phyloP scores from a whole-genome alignment of 2,888 invertebrate species.

The Tiliacea aurago region DNA sequence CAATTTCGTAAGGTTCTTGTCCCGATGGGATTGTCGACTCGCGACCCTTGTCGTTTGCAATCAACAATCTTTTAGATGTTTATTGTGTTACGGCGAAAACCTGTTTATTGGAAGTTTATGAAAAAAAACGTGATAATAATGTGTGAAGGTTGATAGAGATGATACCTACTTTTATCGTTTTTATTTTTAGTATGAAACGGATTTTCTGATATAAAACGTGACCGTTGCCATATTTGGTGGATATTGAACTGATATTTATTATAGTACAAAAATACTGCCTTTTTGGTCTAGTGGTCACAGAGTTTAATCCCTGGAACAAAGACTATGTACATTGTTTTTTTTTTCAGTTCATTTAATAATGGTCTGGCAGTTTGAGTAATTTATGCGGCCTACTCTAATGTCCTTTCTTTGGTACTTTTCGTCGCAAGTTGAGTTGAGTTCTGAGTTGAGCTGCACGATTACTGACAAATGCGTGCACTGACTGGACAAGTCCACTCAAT shows the following conservation, averaged over 20 bases:
- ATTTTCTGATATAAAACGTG: background rate
- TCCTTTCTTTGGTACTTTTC: no score
- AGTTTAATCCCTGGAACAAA: background rate
- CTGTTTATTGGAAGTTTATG: slow-evolving; percentile 26
- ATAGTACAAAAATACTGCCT: background rate
- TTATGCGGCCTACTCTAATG: no score
- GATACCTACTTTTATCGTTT: background rate
- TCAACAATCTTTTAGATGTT: slow-evolving; percentile 51
- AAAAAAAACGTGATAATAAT: background rate
- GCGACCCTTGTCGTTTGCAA: slow-evolving; percentile 38
- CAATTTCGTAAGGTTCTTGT: slow-evolving; percentile 19
- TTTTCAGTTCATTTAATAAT: no score
- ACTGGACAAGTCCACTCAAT: no score
- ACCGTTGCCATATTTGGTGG: background rate
- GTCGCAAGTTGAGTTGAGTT: no score
- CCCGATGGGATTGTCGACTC: slow-evolving; percentile 44
- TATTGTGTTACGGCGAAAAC: slow-evolving; percentile 41
- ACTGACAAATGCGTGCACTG: no score
- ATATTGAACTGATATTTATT: background rate
- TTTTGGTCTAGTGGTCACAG: background rate
- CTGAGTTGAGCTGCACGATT: no score
- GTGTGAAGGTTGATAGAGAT: background rate
- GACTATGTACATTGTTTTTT: no score
- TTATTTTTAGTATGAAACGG: background rate
- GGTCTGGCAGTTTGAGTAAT: no score